A percentile compares a stretch with the other conserved stretches of the same genome.
Evolutionary conservation across 2,888 invertebrate species (phyloP).

Genomic region (Meliscaeva auricollis): DNA sequence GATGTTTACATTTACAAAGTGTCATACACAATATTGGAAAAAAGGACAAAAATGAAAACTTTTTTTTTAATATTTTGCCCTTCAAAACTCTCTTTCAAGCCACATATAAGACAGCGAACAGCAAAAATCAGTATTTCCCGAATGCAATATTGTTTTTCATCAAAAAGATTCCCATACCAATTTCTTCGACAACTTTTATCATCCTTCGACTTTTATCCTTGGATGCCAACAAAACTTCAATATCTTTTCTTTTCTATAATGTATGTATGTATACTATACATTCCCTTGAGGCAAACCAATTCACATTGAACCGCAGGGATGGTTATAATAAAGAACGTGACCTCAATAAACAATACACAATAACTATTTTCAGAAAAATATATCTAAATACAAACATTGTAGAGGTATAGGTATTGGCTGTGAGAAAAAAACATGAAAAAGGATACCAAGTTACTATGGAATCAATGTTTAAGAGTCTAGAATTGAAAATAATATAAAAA

Average conservation of each 20-base stretch:
- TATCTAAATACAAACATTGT: too few relatives aligned
- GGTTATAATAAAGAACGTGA: conserved; percentile 69
- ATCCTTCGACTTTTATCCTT: conserved; percentile 1
- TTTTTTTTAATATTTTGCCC: conserved; percentile 2
- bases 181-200: conserved; percentile 10
- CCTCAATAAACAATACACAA: conserved; percentile 72
- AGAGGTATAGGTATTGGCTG: not conserved
- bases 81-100: not conserved
- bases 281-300: conserved; percentile 60
- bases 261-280: not conserved
- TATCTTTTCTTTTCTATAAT: not conserved
- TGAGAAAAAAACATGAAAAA: conserved; percentile 4
- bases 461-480: conserved; percentile 55
- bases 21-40: not conserved
- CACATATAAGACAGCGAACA: conserved; percentile 4
- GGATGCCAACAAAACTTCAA: conserved; percentile 3
- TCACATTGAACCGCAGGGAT: conserved; percentile 65
- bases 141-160: conserved; percentile 57
- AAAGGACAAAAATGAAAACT: not conserved
- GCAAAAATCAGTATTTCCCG: conserved; percentile 35
- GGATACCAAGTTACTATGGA: conserved; percentile 27
- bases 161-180: conserved; percentile 34
- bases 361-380: conserved; percentile 51
- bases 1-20: not conserved
- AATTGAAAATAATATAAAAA: conserved; percentile 45